Base-by-base conservation (phyloP, 1,140 invertebrate genomes). In the Lamellibrachia luymesi region DNA sequence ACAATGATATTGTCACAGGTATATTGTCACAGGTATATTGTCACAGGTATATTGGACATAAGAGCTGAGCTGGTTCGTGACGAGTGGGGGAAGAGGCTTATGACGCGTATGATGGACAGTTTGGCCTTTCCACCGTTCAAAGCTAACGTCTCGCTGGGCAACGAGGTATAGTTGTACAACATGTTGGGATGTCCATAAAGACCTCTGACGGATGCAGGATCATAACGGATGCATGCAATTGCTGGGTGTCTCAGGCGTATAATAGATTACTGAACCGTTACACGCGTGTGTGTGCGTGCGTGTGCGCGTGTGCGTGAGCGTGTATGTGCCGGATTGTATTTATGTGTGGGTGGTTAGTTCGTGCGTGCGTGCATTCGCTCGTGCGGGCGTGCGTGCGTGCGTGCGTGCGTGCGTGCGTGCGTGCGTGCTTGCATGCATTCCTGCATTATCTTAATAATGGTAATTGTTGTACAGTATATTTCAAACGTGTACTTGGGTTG, bases 401-500 rank as follows among this genome's bases (percentile, higher is more conserved):
- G 89, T 93, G 92, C 27, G 89, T 93, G 92, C 91, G 89, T 92
- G 92, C 91, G 89, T 93, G 92, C 91, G 92, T 93, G 92, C 91
- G 38, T 93, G 92, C 91, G 92, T 92, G 92, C 49, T 10, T 92
- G 92, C 49, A 38, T 92, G 92, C 49, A 38, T 92, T 80, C 91
- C 38, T 38, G 38, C 38, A 38, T 38, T 38, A 38, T 38, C 38
- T 38, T 38, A 38, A 38, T 38, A 38, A 38, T 38, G 38, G 38
- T 38, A 38, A 38, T 38, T 38, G 38, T 38, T 38, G 38, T 38
- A 38, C 38, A 38, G 89, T 92, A 64, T 90, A n/a, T 6, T 92
- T 25, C 92, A 38, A 90, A 38, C 91, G 91, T 91, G 91, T 2
- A 2, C 17, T 56, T 56, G 52, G 6, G 17, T 56, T 8, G 52